These are phyloP conservation scores for Platycheirus rosarum DNA, from an alignment of 2,888 invertebrate species.

Conservation along the genomic window DNA sequence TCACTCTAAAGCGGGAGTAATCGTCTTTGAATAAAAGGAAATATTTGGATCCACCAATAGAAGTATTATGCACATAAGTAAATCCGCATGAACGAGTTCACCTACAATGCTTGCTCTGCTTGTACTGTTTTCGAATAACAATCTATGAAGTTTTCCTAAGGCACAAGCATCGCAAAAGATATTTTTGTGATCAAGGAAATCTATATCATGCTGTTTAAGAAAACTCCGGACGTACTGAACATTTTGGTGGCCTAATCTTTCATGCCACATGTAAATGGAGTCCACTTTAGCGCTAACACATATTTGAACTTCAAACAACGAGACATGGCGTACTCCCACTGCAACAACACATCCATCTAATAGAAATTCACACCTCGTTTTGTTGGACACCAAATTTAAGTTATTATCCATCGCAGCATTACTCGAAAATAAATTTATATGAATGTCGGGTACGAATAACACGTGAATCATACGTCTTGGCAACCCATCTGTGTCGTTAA, in stretches of 20 bases:
- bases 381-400: conserved; percentile 17
- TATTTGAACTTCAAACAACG: background rate
- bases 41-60: conserved; percentile 73
- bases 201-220: conserved; percentile 22
- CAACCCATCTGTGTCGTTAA: conserved; percentile 36
- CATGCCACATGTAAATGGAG: conserved; percentile 6
- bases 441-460: conserved; percentile 53
- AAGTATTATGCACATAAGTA: no score
- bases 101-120: conserved; percentile 57
- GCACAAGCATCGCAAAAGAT: conserved; percentile 75
- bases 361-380: conserved; percentile 39
- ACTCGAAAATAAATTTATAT: conserved; percentile 48
- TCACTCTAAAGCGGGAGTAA: conserved; percentile 64
- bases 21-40: conserved; percentile 74
- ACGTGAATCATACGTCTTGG: conserved; percentile 29
- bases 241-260: conserved; percentile 26
- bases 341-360: conserved; percentile 28
- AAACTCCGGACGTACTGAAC: conserved; percentile 19
- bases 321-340: conserved; percentile 5
- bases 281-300: background rate
- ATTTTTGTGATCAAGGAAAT: conserved; percentile 19
- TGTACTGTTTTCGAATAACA: conserved; percentile 55
- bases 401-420: conserved; percentile 42
- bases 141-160: conserved; percentile 74
- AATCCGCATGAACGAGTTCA: conserved; percentile 75